These are phyloP conservation scores for Euura lappo DNA, from an alignment of 1,140 invertebrate species.

Conservation along the genomic window DNA sequence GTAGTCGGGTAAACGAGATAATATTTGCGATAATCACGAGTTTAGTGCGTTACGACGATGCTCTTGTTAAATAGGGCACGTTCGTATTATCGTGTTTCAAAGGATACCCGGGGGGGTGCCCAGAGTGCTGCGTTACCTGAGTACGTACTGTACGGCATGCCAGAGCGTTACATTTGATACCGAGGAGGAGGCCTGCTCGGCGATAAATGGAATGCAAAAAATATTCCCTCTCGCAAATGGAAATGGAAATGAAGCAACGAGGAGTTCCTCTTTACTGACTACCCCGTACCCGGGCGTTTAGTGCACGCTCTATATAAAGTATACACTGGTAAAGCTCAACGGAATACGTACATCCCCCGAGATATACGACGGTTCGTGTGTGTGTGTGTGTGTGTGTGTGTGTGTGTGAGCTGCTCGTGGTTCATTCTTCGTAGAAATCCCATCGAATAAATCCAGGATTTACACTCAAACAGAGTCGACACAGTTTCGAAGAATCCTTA, in stretches of 20 bases:
- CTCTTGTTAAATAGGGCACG: not conserved
- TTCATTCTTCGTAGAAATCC: not conserved
- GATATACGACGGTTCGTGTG: not conserved
- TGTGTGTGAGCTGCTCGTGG: not conserved
- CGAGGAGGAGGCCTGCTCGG: too few species aligned
- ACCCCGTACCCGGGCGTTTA: not conserved
- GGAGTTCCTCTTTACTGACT: not conserved
- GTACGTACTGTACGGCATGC: not conserved
- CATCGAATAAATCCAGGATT: constrained; percentile 1
- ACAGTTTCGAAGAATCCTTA: not conserved
- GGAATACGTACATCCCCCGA: not conserved
- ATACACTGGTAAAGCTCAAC: not conserved
- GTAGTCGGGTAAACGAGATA: not conserved
- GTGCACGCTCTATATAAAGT: not conserved
- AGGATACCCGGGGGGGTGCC: not conserved
- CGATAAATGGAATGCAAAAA: too few species aligned
- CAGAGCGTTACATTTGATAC: not conserved
- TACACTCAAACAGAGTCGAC: not conserved
- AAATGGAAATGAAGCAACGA: not conserved
- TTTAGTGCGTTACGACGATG: not conserved
- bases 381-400: not conserved
- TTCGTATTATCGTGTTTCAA: not conserved
- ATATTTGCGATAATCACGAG: not conserved
- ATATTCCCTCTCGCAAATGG: not conserved
- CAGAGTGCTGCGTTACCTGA: too few species aligned